Conservation (phyloP, 2,888 invertebrate genomes). For the Phymatocera aterrima region DNA sequence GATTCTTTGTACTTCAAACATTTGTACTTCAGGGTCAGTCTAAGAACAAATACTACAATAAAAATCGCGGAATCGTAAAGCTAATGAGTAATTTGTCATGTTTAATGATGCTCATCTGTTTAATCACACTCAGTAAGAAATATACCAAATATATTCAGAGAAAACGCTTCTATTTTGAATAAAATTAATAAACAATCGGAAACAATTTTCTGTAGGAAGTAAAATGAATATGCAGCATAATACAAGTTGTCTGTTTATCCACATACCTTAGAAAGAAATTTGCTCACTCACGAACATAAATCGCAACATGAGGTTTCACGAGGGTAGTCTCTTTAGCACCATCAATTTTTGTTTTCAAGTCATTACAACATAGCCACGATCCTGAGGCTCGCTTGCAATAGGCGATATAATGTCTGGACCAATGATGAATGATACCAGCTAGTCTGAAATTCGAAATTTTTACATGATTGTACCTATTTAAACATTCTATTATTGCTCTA, state of each 20-base stretch:
- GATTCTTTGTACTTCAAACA: no score
- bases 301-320: slow-evolving; percentile 16
- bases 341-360: neutral
- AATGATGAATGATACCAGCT: slow-evolving; percentile 15
- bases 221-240: neutral
- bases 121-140: neutral
- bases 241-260: neutral
- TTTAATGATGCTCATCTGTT: slow-evolving; percentile 22
- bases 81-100: slow-evolving; percentile 13
- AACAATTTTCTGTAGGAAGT: neutral
- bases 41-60: neutral
- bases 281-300: slow-evolving; percentile 29
- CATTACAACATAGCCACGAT: slow-evolving; percentile 20
- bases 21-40: no score
- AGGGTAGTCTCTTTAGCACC: neutral
- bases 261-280: slow-evolving; percentile 23
- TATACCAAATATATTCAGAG: neutral
- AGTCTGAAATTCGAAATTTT: slow-evolving; percentile 31
- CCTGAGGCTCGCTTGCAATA: slow-evolving; percentile 30
- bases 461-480: neutral
- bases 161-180: neutral
- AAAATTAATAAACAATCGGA: neutral
- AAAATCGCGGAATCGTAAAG: neutral
- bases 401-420: slow-evolving; percentile 16
- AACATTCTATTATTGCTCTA: slow-evolving; percentile 27